Base-by-base conservation (phyloP, 2,113 vertebrate species). In the Corythoichthys intestinalis region DNA sequence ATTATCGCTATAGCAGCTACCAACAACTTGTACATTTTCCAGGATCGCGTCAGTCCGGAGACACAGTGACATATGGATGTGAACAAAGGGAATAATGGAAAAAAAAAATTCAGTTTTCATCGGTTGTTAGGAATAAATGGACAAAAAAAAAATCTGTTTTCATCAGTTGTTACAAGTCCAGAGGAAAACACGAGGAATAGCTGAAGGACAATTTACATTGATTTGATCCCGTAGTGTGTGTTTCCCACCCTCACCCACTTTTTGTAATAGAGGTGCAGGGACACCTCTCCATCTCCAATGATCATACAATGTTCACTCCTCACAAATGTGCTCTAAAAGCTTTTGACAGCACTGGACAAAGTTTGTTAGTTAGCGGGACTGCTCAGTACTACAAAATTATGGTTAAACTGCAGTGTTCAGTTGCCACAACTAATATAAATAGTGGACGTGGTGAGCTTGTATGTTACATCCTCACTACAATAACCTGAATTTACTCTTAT, bases 11-110 rank as follows among this genome's bases (percentile, higher is more conserved):
- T 98, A 49, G 96, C 97, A 4, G 96, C 96, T 88, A 97, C 97
- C 88, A 98, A 98, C 92, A 98, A 98, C 93, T 93, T 98, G 80
- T 98, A 98, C 90, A 98, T 98, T 92, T 98, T 98, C 92, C 97
- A 98, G 92, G 97, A 98, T 92, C 96, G 96, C 78, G 93, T 96
- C 86, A 96, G 92, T 89, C 92, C 94, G 1, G 97, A 98, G 68
- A 91, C 93, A 81, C 87, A 88, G 83, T 90, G 88, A 89, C 79
- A 50, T 44, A 44, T 81, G 71, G 15, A 60, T 0, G 39, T 62
- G 34, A 49, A 50, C 46, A 6, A 66, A 37, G 38, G 50, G 34
- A 63, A 63, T 58, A 41, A 39, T n/a, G 47, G 50, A 37, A 61
- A 67, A 50, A 49, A 14, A 44, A 28, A 48, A 28, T 47, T 13